These are phyloP conservation scores for Ophion ventricosus DNA, from an alignment of 2,888 invertebrate genomes.

Conservation along the genomic window DNA sequence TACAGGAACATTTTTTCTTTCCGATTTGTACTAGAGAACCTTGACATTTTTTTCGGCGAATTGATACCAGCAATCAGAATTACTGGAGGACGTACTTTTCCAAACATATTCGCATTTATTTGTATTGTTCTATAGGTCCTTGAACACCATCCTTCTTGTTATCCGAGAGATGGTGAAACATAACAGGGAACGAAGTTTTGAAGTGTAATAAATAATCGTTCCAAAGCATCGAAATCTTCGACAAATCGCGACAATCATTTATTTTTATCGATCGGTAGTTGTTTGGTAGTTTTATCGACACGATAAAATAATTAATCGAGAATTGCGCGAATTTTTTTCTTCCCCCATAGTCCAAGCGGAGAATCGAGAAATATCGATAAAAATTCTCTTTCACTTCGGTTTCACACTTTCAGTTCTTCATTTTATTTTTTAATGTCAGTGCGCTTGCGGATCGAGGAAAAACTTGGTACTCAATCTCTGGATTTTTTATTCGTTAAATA, in stretches of 20 bases:
- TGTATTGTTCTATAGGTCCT: not conserved
- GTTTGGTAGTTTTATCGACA: conserved; percentile 3
- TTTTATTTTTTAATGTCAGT: conserved; percentile 15
- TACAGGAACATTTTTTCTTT: not conserved
- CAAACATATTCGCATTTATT: conserved; percentile 10
- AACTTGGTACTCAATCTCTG: conserved; percentile 26
- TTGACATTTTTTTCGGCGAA: not conserved
- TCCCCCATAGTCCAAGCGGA: not conserved
- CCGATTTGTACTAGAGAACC: not conserved
- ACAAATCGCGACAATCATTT: conserved; percentile 40
- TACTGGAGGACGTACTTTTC: not conserved
- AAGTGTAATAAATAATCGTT: conserved; percentile 30
- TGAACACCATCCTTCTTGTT: not conserved
- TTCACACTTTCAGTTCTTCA: conserved; percentile 18
- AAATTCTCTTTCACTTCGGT: not conserved
- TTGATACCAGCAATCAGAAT: not conserved
- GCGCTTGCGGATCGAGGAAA: not conserved
- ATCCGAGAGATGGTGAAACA: conserved; percentile 27
- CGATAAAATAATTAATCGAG: conserved; percentile 28
- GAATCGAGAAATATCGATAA: not conserved
- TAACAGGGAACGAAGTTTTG: conserved; percentile 14
- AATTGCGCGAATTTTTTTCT: conserved; percentile 16
- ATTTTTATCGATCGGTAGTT: conserved; percentile 9
- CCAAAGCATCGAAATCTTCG: conserved; percentile 12
- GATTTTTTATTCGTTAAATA: conserved; percentile 43